Evolutionary conservation across 2,113 vertebrate species (phyloP).

Genomic region (Hemiprocne comata): DNA sequence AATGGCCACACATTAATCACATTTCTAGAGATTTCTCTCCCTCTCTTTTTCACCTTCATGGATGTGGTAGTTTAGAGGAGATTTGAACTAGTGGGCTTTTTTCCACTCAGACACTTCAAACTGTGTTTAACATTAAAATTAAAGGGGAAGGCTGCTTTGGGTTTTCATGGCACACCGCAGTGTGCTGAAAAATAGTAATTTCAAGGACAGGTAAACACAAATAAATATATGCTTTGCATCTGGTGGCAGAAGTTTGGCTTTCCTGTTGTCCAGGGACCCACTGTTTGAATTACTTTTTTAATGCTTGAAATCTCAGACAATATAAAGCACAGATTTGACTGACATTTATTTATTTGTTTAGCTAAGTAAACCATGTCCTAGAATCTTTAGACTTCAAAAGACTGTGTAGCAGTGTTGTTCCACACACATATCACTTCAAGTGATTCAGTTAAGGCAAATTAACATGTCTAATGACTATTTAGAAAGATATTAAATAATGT

Average conservation of each 20-base stretch:
- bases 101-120: not conserved
- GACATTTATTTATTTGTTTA: slow-evolving; percentile 26
- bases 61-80: not conserved
- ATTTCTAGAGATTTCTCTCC: not conserved
- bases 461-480: not conserved
- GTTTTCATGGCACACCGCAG: not conserved
- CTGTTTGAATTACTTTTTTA: not conserved
- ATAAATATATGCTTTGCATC: not conserved
- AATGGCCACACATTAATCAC: not conserved
- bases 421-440: not conserved
- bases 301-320: not conserved
- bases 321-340: slow-evolving; percentile 1
- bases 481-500: not conserved
- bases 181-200: not conserved
- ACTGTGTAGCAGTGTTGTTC: not conserved
- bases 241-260: not conserved
- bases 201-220: slow-evolving; percentile 16
- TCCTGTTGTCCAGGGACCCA: not conserved
- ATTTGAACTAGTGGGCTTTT: not conserved
- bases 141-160: not conserved
- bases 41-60: not conserved
- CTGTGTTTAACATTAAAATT: not conserved
- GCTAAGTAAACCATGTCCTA: not conserved
- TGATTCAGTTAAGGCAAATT: not conserved
- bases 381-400: not conserved